Base-by-base conservation (phyloP, 2,888 invertebrate genomes). In the Lampropteryx suffumata region DNA sequence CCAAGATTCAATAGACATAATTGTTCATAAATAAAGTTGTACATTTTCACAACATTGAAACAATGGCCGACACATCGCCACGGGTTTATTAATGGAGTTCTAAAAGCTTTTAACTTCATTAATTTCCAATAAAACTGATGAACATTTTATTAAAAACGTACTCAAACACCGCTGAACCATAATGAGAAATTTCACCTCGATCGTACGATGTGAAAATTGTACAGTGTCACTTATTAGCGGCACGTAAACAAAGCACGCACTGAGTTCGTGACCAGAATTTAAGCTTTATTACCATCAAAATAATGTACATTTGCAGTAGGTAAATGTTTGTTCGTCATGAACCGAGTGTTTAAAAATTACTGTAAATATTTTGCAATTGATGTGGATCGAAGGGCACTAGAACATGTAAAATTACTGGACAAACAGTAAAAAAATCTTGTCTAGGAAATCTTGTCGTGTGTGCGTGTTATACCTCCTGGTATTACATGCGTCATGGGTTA, bases 181-280 rank as follows among this genome's bases (percentile, higher is more conserved):
- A 13, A 46, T 13, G 30, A 35, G 32, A 27, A 47, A 47, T 24
- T 52, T 47, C 30, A 47, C 34, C 47, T 27, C 32, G 9, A 27
- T 43, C 48, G 52, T 55, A 40, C 48, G 56, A 59, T 53, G 59
- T 50, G 59, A 62, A 59, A 62, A 59, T 59, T 62, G 55, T 52
- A 42, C 47, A 57, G 54, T 62, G 55, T 57, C 62, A 59, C 62
- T 59, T 59, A 59, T 62, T 62, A 62, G 50, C 50, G 46, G 45
- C 57, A 59, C 62, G 62, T 59, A 62, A 62, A 59, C 59, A 59
- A 50, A 49, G 59, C 57, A 62, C 59, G 62, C 62, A 59, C 62
- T 51, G 39, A 56, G 37, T 52, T 52, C 59, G 56, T 52, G 62
- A 57, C 50, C 44, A 34, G 50, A 62, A 59, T 62, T 55, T 35